Conservation (phyloP, 2,888 invertebrate species). For the Bombylius major region DNA sequence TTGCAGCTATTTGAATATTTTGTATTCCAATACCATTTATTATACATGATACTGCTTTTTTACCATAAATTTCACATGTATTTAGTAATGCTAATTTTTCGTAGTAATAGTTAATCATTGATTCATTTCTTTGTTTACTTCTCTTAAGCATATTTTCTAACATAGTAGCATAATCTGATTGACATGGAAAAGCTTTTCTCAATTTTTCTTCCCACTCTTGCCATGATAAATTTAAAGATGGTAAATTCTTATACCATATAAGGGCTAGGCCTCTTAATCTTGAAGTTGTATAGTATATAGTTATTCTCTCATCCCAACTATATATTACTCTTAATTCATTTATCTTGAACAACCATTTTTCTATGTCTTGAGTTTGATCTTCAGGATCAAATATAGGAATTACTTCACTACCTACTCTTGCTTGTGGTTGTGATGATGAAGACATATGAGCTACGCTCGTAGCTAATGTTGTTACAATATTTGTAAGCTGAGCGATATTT, state of each 20-base stretch:
- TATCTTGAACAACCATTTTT: not conserved
- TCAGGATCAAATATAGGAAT: too few relatives aligned
- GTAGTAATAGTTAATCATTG: not conserved
- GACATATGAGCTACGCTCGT: too few relatives aligned
- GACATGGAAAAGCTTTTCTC: slow-evolving; percentile 2
- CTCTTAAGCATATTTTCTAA: slow-evolving; percentile 4
- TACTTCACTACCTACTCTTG: too few relatives aligned
- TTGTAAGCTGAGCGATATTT: too few relatives aligned
- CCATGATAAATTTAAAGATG: slow-evolving; percentile 5
- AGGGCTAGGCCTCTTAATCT: slow-evolving; percentile 1
- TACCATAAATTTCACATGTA: not conserved
- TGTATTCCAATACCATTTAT: not conserved
- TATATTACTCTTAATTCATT: not conserved
- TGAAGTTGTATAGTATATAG: not conserved
- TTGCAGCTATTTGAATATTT: too few relatives aligned
- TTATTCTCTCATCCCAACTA: not conserved
- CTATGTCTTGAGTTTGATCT: too few relatives aligned
- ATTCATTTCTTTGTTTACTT: not conserved
- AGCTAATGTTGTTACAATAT: too few relatives aligned
- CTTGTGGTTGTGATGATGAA: too few relatives aligned
- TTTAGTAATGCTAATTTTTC: not conserved
- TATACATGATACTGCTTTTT: slow-evolving; percentile 4
- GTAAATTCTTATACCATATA: slow-evolving; percentile 6
- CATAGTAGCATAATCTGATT: not conserved
- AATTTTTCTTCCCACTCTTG: slow-evolving; percentile 8